Evolutionary conservation across 2,113 vertebrate genomes (phyloP), one percentile per base, ranked within the genome.

Genomic region (Hylia prasina): DNA sequence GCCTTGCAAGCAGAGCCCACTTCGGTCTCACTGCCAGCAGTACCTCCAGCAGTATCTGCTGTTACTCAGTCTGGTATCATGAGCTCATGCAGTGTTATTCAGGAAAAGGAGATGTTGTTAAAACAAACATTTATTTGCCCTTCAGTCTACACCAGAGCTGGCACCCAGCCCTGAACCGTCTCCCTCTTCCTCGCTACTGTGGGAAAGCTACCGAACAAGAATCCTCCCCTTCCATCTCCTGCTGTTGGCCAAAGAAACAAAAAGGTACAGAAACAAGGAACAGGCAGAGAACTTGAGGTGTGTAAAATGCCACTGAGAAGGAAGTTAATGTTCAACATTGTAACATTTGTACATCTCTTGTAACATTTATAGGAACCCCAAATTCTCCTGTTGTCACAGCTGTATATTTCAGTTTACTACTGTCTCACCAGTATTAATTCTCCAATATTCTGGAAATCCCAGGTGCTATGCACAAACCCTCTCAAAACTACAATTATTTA

Each of bases 71-170:
- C 65, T 79, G 70, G 85, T 77, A 86, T 27, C 50, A 16, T 15
- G 56, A 89, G 68, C 60, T 92, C 90, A 82, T 4, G 37, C 25
- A 57, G n/a, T 22, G 63, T 66, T 88, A 83, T 35, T 60, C 79
- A 78, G 90, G 79, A 94, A 95, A 96, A 82, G 39, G 50, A 77
- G 58, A 89, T 45, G 70, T 51, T 76, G 84, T 44, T 91, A 90
- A 91, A 91, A 24, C 20, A 93, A 96, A 96, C n/a, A 37, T 79
- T 87, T 94, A 84, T 94, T 92, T 93, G 86, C 88, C 87, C 91
- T 92, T 92, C 72, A 61, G 76, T 78, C 72, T 83, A 70, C 89
- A 87, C n/a, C 50, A 78, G 83, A 95, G 68, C 60, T 84, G 72
- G 82, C 72, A 91, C 10, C 19, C 31, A 82, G 86, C 93, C 91